Evolutionary conservation across 2,888 invertebrate species (phyloP).

Genomic region (Eustalomyia histrio): DNA sequence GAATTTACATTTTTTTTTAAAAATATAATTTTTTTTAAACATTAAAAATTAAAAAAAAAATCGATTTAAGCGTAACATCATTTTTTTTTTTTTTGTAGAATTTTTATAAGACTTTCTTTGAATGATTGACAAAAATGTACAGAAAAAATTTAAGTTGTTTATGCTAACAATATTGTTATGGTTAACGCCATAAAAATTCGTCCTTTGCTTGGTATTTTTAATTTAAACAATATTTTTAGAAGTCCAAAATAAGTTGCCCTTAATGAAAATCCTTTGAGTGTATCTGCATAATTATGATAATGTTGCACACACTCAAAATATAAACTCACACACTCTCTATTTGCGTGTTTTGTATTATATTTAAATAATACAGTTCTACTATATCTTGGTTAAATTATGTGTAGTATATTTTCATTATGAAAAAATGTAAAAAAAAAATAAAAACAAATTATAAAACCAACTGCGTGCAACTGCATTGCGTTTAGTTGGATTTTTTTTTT

Average conservation of each 20-base stretch:
- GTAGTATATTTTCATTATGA: not conserved
- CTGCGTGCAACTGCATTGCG: conserved; percentile 27
- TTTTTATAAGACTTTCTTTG: too few relatives aligned
- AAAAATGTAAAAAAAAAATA: not conserved
- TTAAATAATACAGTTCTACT: not conserved
- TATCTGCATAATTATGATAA: not conserved
- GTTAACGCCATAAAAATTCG: too few relatives aligned
- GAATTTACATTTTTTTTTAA: too few relatives aligned
- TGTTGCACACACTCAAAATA: not conserved
- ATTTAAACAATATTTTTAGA: too few relatives aligned
- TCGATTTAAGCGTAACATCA: too few relatives aligned
- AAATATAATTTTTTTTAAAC: too few relatives aligned
- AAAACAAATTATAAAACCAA: not conserved
- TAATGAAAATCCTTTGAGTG: not conserved
- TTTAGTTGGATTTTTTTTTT: conserved; percentile 4
- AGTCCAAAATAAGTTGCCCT: not conserved
- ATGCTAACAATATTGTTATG: too few relatives aligned
- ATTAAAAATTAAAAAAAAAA: too few relatives aligned
- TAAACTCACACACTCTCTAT: not conserved
- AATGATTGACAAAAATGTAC: too few relatives aligned
- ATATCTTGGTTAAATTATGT: conserved; percentile 8
- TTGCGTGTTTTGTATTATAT: not conserved
- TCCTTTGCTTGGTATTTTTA: too few relatives aligned
- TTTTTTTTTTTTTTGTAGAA: too few relatives aligned
- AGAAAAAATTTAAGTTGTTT: too few relatives aligned